Conservation (phyloP, 2,888 invertebrate species). For the Helleia helle region DNA sequence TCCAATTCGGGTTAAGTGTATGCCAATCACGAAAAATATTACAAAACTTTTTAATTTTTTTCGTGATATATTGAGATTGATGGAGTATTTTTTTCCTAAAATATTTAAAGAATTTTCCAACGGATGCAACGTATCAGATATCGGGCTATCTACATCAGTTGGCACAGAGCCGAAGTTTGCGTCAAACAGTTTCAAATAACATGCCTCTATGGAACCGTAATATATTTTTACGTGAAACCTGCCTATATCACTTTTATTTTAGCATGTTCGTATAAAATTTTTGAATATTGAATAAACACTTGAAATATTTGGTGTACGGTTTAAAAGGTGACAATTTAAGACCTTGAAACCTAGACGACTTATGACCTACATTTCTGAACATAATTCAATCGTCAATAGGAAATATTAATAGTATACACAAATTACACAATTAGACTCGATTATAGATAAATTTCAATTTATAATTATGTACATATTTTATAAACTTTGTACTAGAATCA, state of each 20-base stretch:
- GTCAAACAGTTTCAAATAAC: conserved; percentile 37
- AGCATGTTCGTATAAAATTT: too few species aligned
- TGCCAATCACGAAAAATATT: not conserved
- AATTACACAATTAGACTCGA: too few species aligned
- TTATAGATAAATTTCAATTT: too few species aligned
- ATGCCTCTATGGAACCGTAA: not conserved
- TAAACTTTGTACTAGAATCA: too few species aligned
- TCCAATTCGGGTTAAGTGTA: conserved; percentile 16
- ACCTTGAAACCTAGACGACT: not conserved
- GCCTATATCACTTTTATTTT: not conserved
- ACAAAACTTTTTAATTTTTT: not conserved
- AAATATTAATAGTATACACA: too few species aligned
- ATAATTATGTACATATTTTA: too few species aligned
- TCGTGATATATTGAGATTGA: too few species aligned
- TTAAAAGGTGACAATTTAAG: not conserved
- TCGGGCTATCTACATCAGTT: conserved; percentile 29
- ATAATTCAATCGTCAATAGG: too few species aligned
- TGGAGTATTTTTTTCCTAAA: not conserved
- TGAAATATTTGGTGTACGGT: not conserved
- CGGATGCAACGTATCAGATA: conserved; percentile 38
- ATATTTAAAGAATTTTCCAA: not conserved
- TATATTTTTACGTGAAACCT: not conserved
- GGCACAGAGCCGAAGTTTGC: conserved; percentile 33
- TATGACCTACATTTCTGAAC: too few species aligned
- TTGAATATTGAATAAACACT: not conserved